These are phyloP conservation scores for Harmothoe impar DNA, from an alignment of 2,888 invertebrate species.

Conservation along the genomic window DNA sequence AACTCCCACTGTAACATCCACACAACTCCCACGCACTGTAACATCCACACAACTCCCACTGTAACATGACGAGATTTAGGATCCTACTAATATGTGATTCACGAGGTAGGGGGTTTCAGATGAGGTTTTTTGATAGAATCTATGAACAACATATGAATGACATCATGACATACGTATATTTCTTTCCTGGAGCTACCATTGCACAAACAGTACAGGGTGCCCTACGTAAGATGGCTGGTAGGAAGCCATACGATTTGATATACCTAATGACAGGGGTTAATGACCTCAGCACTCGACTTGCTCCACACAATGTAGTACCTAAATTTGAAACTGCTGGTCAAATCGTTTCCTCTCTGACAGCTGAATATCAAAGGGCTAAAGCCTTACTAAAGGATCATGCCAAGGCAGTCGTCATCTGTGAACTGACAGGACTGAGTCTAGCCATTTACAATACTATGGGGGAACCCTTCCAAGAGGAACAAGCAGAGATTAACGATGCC, in stretches of 20 bases:
- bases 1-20: too few relatives aligned
- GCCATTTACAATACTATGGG: neutral
- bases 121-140: neutral
- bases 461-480: neutral
- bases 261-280: neutral
- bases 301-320: neutral
- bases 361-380: neutral
- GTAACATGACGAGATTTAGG: neutral
- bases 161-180: neutral
- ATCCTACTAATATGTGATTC: neutral
- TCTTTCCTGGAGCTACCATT: neutral
- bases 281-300: neutral
- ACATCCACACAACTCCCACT: too few relatives aligned
- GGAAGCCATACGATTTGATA: neutral
- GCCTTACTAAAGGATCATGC: neutral
- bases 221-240: neutral
- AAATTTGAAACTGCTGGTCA: neutral
- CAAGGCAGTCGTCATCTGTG: neutral
- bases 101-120: neutral
- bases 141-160: neutral
- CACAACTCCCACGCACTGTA: too few relatives aligned
- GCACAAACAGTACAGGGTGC: neutral
- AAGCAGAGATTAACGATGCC: neutral
- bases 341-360: neutral
- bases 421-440: neutral